Evolutionary conservation across 1,140 invertebrate genomes (phyloP), one percentile per base, ranked within the genome.

Genomic region (Philotrypesis tridentata): DNA sequence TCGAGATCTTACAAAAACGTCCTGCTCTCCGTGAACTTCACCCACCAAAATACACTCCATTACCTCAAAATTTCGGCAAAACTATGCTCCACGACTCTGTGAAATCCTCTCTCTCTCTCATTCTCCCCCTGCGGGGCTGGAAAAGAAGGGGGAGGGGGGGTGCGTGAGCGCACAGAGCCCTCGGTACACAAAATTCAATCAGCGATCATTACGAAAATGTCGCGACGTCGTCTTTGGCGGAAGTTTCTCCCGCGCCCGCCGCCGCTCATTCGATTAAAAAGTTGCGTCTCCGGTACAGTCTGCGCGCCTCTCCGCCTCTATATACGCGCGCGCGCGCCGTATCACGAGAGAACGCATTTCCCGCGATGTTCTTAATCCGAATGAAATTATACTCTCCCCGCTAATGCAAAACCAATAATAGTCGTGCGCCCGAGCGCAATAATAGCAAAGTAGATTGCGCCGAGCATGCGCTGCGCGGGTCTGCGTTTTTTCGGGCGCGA

Each of bases 331-430:
- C n/a, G n/a, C 4, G 33, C 33, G 9, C 48, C 14, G 48, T 55
- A 55, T 65, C 27, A 23, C 1, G 61, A 0, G 8, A 8, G 25
- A 27, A 6, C 7, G 7, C 31, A 14, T 14, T 65, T 70, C 37
- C 6, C 33, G 7, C 65, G 29, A 63, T 72, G 31, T 77, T 82
- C 80, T 77, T 82, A 82, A 81, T 81, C 63, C 72, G 43, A 60
- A 75, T 55, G 72, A 60, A 70, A 81, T 81, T 81, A 81, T 70
- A 75, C 23, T 1, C 25, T 29, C 4, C 17, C 23, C 12, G 25
- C 17, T 81, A 81, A 76, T 70, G 73, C 40, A 76, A 76, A 82
- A 82, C 73, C 73, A 76, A 82, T 82, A 82, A 43, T 76, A 82
- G 73, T 76, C 55, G 73, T 9, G 31, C 37, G 23, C 33, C n/a